A percentile compares a stretch with the other conserved stretches of the same genome.
These are phyloP conservation scores for Staurois parvus DNA, from an alignment of 2,797 vertebrate species.

Conservation along the genomic window DNA sequence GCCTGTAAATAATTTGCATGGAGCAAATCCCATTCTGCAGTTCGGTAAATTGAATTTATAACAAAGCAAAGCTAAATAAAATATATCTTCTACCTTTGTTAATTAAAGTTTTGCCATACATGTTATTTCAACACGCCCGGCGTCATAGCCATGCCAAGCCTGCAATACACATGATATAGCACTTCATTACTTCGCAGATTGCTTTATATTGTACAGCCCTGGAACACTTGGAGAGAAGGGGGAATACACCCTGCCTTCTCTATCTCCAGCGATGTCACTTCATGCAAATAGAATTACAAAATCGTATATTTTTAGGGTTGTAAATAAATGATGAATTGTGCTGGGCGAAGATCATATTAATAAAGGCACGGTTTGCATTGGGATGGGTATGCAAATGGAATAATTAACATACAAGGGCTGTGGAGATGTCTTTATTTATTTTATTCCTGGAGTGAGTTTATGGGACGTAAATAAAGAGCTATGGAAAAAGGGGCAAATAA, in stretches of 20 bases:
- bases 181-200: constrained; percentile 31
- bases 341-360: neutral
- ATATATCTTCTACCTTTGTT: constrained; percentile 39
- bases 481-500: too few relatives aligned
- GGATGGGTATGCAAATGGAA: neutral
- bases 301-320: constrained; percentile 6
- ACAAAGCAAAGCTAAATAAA: constrained; percentile 38
- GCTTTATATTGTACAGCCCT: neutral
- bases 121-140: constrained; percentile 37
- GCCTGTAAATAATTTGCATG: constrained; percentile 53
- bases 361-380: neutral
- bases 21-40: constrained; percentile 37
- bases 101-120: constrained; percentile 59
- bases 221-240: neutral
- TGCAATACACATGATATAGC: constrained; percentile 47
- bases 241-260: neutral
- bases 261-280: constrained; percentile 1
- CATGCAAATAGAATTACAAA: constrained; percentile 30
- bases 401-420: neutral
- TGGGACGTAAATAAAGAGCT: too few relatives aligned
- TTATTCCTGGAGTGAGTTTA: neutral
- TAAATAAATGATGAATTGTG: constrained; percentile 30
- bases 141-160: constrained; percentile 5
- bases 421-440: neutral
- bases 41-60: constrained; percentile 51